Evolutionary conservation across 2,797 vertebrate genomes (phyloP).

Genomic region (Echiichthys vipera): DNA sequence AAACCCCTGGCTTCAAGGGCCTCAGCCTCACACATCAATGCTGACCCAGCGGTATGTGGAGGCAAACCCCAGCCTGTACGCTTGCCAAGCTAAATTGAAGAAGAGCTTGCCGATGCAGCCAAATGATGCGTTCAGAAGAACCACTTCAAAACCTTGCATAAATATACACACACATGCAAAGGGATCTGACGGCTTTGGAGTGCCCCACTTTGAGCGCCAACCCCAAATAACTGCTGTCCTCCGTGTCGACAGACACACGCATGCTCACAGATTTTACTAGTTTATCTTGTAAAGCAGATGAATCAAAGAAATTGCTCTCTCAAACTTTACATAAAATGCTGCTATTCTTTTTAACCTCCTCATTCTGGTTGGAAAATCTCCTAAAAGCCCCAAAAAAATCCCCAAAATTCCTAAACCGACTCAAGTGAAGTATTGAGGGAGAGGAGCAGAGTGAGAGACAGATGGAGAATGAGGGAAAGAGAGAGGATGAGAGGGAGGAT

Average conservation of each 20-base stretch:
- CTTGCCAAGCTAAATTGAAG: conserved; percentile 82
- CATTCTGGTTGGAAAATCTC: conserved; percentile 43
- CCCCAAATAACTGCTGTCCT: conserved; percentile 66
- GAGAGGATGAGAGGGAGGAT: conserved; percentile 68
- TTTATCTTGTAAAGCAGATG: conserved; percentile 14
- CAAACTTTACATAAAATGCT: conserved; percentile 11
- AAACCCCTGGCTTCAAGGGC: conserved; percentile 71
- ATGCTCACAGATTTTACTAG: conserved; percentile 15
- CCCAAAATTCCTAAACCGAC: conserved; percentile 53
- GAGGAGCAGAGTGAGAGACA: conserved; percentile 24
- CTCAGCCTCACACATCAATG: conserved; percentile 71
- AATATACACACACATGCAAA: conserved; percentile 76
- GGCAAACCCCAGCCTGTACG: conserved; percentile 64
- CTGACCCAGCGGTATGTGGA: conserved; percentile 73
- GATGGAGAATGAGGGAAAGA: conserved; percentile 37
- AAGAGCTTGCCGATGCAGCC: conserved; percentile 78
- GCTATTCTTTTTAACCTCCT: conserved; percentile 27
- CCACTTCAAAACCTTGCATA: conserved; percentile 81
- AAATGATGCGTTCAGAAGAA: conserved; percentile 84
- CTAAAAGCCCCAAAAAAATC: conserved; percentile 49
- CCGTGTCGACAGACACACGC: conserved; percentile 34
- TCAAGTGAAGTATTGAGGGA: conserved; percentile 40
- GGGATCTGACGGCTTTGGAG: conserved; percentile 61
- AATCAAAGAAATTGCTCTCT: conserved; percentile 13
- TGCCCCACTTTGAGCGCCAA: conserved; percentile 64